Conservation (phyloP, 2,797 vertebrate species). For the Lutjanus argentimaculatus region DNA sequence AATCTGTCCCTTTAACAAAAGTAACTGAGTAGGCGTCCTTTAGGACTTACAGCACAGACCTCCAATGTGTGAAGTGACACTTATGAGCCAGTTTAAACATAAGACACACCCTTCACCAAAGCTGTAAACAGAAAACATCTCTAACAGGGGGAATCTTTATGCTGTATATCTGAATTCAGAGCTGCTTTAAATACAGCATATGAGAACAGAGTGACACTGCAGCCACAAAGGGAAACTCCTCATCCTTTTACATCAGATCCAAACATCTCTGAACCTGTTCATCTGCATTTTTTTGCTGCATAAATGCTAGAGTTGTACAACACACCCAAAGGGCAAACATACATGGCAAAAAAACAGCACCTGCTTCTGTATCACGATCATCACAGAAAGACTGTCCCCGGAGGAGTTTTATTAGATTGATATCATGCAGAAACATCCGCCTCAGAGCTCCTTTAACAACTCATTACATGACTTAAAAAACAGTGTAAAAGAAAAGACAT, state of each 20-base stretch:
- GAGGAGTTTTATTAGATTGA: too few relatives aligned
- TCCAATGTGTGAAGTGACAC: background rate
- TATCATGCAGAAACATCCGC: too few relatives aligned
- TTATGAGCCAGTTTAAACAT: background rate
- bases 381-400: background rate
- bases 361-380: background rate
- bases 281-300: conserved; percentile 72
- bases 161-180: background rate
- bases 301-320: background rate
- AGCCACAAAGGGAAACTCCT: background rate
- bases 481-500: background rate
- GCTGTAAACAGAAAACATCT: background rate
- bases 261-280: conserved; percentile 72
- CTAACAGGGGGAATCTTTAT: background rate
- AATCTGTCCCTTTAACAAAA: too few relatives aligned
- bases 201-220: background rate
- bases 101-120: conserved; percentile 5
- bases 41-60: background rate
- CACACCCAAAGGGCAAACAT: conserved; percentile 55
- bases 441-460: background rate
- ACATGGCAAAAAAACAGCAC: background rate
- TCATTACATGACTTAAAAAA: background rate
- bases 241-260: conserved; percentile 23
- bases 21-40: too few relatives aligned
- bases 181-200: background rate